phyloP scores from a whole-genome alignment of 2,888 invertebrate species.

The Parnassius glacialis region DNA sequence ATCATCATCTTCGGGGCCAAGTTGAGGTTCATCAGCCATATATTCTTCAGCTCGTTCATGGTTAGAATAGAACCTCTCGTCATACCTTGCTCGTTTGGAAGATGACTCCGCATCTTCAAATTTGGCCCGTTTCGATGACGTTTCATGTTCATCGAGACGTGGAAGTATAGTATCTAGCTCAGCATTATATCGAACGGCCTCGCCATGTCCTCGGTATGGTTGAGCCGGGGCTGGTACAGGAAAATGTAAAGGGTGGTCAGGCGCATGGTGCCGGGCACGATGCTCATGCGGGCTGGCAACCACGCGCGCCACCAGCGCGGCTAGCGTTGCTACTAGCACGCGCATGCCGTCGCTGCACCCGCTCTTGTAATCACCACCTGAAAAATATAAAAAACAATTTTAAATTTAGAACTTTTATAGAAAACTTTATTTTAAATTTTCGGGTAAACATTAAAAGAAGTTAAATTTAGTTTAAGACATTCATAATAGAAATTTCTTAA shows the following conservation, averaged over 20 bases:
- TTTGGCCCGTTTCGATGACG: slow-evolving; percentile 64
- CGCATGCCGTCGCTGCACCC: slow-evolving; percentile 73
- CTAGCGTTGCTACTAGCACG: slow-evolving; percentile 73
- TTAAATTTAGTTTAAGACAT: too few relatives aligned
- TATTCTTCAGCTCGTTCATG: slow-evolving; percentile 64
- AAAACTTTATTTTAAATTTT: too few relatives aligned
- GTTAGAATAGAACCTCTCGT: slow-evolving; percentile 67
- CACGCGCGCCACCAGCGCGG: slow-evolving; percentile 73
- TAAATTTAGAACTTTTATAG: background rate
- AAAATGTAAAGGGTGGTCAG: slow-evolving; percentile 65
- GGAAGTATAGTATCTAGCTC: slow-evolving; percentile 77
- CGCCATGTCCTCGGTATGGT: slow-evolving; percentile 79
- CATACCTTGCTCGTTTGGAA: slow-evolving; percentile 64
- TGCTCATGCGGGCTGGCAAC: slow-evolving; percentile 74
- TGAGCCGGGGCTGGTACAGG: slow-evolving; percentile 64
- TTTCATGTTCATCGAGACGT: slow-evolving; percentile 67
- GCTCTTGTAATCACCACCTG: slow-evolving; percentile 71
- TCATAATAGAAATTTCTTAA: too few relatives aligned
- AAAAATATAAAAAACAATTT: slow-evolving; percentile 30
- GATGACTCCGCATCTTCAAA: slow-evolving; percentile 62
- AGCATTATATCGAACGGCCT: slow-evolving; percentile 78
- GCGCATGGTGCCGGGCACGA: slow-evolving; percentile 76
- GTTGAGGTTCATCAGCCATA: slow-evolving; percentile 70
- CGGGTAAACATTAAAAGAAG: too few relatives aligned
- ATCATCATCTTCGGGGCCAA: slow-evolving; percentile 81